Base-by-base conservation (phyloP, 2,888 invertebrate genomes). In the Lasioglossum calceatum region DNA sequence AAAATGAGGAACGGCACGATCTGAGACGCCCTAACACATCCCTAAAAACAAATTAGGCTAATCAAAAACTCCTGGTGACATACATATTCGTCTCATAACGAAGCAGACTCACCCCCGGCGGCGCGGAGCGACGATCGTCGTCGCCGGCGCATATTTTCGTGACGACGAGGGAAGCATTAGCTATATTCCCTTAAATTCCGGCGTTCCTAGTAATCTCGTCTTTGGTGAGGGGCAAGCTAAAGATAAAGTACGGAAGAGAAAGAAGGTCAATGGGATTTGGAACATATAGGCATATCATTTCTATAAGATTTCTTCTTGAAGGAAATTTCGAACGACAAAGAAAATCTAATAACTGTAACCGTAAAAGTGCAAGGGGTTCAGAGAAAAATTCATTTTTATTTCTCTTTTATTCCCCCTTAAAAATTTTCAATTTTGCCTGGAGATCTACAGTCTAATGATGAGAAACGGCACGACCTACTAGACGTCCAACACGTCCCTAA, bases 101-200 rank as follows among this genome's bases (percentile, higher is more conserved):
- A 61, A 61, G 14, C 12, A 61, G 14, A 0, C 58, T n/a, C 14
- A 5, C 27, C 61, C 27, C 27, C 27, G 27, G 54, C 27, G 2
- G 7, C 61, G 27, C 27, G 27, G 27, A 0, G 27, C 61, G 4
- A 61, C 61, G 27, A 61, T 61, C 74, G 36, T 16, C 36, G 36
- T 16, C 64, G 12, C 27, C n/a, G 14, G 27, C 27, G 27, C 61
- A 16, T 39, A 70, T 39, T 54, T 32, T 36, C 44, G 12, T 14
- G 47, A 4, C 16, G 0, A n/a, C 71, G 10, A 50, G 16, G 14
- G 42, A 36, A 71, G 76, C 72, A 81, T 86, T 81, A 72, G 78
- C 81, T 23, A n/a, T 81, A 78, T 39, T 71, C 75, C 39, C 67
- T n/a, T 72, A 79, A 78, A 85, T 78, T 77, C 71, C 76, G 64